A percentile compares a stretch with the other conserved stretches of the same genome.
Conservation (phyloP, 2,113 vertebrate genomes). For the Pituophis catenifer region DNA sequence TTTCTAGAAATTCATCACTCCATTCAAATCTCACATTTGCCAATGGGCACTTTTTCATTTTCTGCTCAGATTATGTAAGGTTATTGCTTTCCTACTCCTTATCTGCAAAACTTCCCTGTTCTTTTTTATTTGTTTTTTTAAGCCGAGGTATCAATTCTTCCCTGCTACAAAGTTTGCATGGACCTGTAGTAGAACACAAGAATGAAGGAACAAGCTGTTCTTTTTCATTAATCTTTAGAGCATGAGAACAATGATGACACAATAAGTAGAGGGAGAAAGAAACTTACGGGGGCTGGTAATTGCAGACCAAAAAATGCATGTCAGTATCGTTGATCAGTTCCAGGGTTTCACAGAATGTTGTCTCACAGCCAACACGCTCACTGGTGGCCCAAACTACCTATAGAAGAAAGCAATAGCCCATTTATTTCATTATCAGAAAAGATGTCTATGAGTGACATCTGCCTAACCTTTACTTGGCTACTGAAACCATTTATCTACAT, state of each 20-base stretch:
- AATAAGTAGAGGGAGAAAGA: background rate
- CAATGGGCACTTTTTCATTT: background rate
- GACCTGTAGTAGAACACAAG: background rate
- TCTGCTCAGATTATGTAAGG: background rate
- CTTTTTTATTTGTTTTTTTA: background rate
- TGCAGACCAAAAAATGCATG: slow-evolving; percentile 74
- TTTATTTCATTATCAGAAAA: background rate
- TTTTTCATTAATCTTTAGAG: background rate
- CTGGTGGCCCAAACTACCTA: slow-evolving; percentile 75
- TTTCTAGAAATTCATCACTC: background rate
- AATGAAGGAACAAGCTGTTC: background rate
- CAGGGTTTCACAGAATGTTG: slow-evolving; percentile 68
- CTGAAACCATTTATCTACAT: background rate
- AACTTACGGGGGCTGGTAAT: slow-evolving; percentile 75
- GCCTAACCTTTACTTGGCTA: background rate
- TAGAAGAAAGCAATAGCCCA: slow-evolving; percentile 11
- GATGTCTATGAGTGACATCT: background rate
- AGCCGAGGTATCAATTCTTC: background rate
- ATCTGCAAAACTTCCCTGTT: background rate
- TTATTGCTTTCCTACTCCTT: background rate
- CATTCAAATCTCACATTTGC: background rate
- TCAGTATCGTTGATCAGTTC: slow-evolving; percentile 51
- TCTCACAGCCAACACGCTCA: slow-evolving; percentile 62
- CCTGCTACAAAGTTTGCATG: background rate
- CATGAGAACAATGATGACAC: background rate